Evolutionary conservation across 2,113 vertebrate genomes (phyloP), one percentile per base, ranked within the genome.

Genomic region (Gobio gobio): DNA sequence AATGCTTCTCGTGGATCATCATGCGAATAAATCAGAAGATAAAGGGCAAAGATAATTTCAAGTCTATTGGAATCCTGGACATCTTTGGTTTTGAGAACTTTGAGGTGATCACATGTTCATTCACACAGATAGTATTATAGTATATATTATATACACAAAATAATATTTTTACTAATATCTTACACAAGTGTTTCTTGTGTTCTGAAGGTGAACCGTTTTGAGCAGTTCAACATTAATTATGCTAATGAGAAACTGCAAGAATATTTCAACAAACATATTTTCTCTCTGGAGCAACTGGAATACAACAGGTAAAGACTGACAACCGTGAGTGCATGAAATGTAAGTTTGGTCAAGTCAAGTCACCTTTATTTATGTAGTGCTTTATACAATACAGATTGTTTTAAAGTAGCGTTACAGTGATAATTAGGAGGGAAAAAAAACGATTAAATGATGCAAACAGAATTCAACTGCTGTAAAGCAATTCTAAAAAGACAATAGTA

Each of bases 31-130:
- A 98, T 86, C 94, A 93, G 74, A 97, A 96, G 89, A 94, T 98
- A 90, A 96, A 95, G 89, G 96, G 97, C 86, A 97, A 96, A 82
- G 96, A 98, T 91, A 97, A 97, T 92, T 98, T 98, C 79, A 98
- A 97, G 88, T 98, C 97, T 87, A 96, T 98, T n/a, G 96, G 97
- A 81, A 98, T 98, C 92, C 94, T 98, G 26, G 97, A 98, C 93
- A 98, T 98, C 88, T 98, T 98, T 36, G 97, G 97, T 86, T 98
- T 98, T 26, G 97, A 98, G 90, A 98, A 98, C 91, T 98, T 98
- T 91, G 94, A 96, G 96, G 97, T 97, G 86, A 74, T 9, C 40
- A 66, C 33, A 24, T 33, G 29, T 61, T 40, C 18, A 78, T 78
- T 40, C 56, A 70, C 36, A n/a, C 59, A 68, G 43, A 61, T 10